These are phyloP conservation scores for Sebastes paucispinis DNA, from an alignment of 2,797 vertebrate species.

Conservation along the genomic window DNA sequence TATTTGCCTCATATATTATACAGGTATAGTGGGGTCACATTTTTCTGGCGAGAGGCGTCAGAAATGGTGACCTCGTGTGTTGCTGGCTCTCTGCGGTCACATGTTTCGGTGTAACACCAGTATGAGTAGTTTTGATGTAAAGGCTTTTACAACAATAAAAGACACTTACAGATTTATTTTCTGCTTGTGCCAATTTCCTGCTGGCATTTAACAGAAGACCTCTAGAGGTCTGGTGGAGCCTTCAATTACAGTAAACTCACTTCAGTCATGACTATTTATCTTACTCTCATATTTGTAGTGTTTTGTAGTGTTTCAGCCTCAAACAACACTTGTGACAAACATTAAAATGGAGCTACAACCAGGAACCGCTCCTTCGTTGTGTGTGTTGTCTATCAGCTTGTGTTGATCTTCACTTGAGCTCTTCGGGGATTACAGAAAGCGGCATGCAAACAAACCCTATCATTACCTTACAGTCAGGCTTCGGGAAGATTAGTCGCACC, in stretches of 20 bases:
- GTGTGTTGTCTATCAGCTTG: conserved; percentile 35
- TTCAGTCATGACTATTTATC: neutral
- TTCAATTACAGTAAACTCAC: neutral
- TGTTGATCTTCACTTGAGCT: conserved; percentile 48
- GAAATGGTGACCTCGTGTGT: too few species aligned
- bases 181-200: neutral
- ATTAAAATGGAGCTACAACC: neutral
- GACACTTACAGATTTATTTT: neutral
- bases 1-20: too few species aligned
- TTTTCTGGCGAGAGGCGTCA: too few species aligned
- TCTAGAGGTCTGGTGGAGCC: neutral
- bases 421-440: conserved; percentile 39
- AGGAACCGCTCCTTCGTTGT: neutral
- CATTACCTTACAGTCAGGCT: conserved; percentile 51
- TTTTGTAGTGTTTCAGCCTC: neutral
- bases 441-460: conserved; percentile 56
- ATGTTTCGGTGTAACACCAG: too few species aligned
- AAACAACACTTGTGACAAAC: neutral
- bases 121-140: too few species aligned
- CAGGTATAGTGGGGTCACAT: too few species aligned
- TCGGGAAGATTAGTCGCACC: conserved; percentile 37
- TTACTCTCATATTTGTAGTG: neutral
- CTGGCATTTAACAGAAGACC: neutral
- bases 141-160: too few species aligned
- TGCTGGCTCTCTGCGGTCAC: too few species aligned